These are phyloP conservation scores for Girardinichthys multiradiatus DNA, from an alignment of 2,113 vertebrate genomes.

Conservation along the genomic window DNA sequence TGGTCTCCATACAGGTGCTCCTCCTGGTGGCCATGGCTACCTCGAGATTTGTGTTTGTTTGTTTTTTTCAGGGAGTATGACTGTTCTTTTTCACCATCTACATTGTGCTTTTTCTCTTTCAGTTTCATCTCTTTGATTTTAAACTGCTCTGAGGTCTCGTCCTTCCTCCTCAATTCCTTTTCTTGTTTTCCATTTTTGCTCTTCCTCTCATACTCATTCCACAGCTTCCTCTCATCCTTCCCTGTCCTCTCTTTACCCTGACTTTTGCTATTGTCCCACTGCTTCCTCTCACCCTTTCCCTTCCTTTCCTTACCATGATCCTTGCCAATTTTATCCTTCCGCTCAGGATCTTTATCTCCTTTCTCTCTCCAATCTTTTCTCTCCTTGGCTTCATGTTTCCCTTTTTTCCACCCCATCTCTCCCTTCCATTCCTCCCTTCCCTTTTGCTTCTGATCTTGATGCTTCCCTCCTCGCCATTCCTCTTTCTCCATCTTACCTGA, in stretches of 20 bases:
- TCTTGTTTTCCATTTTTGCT: constrained; percentile 18
- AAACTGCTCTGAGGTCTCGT: constrained; percentile 18
- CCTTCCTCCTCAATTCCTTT: constrained; percentile 30
- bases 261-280: constrained; percentile 20
- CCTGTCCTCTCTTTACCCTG: constrained; percentile 5
- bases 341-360: constrained; percentile 29
- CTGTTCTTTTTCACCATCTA: constrained; percentile 36
- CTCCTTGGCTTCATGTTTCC: constrained; percentile 32
- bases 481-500: constrained; percentile 39
- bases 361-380: constrained; percentile 45
- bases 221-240: constrained; percentile 31
- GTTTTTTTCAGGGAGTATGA: constrained; percentile 16
- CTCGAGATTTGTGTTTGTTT: constrained; percentile 18
- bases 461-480: constrained; percentile 39
- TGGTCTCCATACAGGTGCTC: constrained; percentile 38
- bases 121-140: constrained; percentile 13
- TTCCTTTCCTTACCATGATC: constrained; percentile 31
- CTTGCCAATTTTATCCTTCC: constrained; percentile 43
- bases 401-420: constrained; percentile 50
- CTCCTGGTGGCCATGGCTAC: constrained; percentile 2
- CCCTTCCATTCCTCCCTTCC: constrained; percentile 29
- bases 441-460: constrained; percentile 18
- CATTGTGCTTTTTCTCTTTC: constrained; percentile 7
- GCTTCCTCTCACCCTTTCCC: constrained; percentile 43
- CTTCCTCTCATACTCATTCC: constrained; percentile 28